Evolutionary conservation across 1,140 invertebrate species (phyloP), one percentile per base, ranked within the genome.

Genomic region (Venustaconcha ellipsiformis): DNA sequence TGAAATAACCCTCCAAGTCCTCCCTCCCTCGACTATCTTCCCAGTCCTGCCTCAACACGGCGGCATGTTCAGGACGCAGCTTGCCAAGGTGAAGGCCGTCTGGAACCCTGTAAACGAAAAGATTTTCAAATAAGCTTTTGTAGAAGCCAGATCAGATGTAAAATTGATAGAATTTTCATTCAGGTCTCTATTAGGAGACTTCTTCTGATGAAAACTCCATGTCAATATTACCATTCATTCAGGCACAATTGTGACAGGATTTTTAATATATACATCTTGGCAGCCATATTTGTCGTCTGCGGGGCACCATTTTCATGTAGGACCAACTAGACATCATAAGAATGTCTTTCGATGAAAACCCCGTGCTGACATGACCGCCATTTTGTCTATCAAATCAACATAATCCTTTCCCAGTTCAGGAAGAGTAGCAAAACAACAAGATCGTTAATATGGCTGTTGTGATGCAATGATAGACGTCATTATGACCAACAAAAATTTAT

Each of bases 1-100:
- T 60, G 64, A 83, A 83, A 55, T 85, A 85, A 8, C 76, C 76
- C 23, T 82, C 76, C 8, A 85, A 74, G 55, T 80, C 83, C 1
- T 77, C 76, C 37, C 79, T 69, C 20, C 75, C 76, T 1, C 81
- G 73, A 55, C 69, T 72, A 60, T 82, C 77, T 59, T 80, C 75
- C 83, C 83, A 84, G 68, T 80, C 79, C 13, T 75, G 62, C 57
- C 76, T 63, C 14, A 84, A 57, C 5, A 67, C 72, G 14, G 74
- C 62, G 13, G 79, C 76, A 78, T 84, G 77, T 13, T 84, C 62
- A 15, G 68, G 30, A 30, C 66, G 37, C 23, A 84, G 65, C 26
- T 72, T 78, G 17, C 79, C 78, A 37, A 84, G 76, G 18, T 73
- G 20, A 26, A 84, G 65, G 30, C 77, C 80, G 14, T 81, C 79